Evolutionary conservation across 2,888 invertebrate species (phyloP), one percentile per base, ranked within the genome.

Genomic region (Tethea ocularis): DNA sequence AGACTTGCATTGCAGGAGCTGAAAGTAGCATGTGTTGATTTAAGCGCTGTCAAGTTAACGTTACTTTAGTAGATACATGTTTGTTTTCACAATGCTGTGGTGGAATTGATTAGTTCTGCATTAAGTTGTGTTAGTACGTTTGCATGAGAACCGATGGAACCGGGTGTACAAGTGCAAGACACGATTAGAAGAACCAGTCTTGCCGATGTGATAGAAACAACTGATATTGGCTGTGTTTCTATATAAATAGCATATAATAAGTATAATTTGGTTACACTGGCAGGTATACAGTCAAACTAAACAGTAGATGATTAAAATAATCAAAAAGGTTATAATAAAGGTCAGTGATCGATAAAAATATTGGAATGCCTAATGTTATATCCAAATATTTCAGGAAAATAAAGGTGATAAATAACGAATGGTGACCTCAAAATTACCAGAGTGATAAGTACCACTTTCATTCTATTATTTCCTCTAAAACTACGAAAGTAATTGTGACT

Each of bases 21-120:
- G 71, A 77, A 79, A 78, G 74, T 74, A 67, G 74, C 63, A 64
- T 66, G 71, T 67, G 71, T 67, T 74, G 63, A 63, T 63, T 66
- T 62, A 61, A 67, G 60, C 55, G 56, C 61, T 63, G 59, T 60
- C 52, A 53, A 33, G 53, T 20, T 53, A 53, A 53, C 29, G 53
- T 33, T 17, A 33, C 53, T 17, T 54, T 13, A 54, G 20, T 54
- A 54, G 33, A 17, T 33, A 33, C 20, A 22, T 33, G 33, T 54
- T 54, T 54, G 54, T 54, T 36, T 36, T 33, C 33, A 53, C 33
- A 38, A 22, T 51, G 51, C 22, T 52, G 24, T 4, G 15, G 23
- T n/a, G 51, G 20, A 36, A 55, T 59, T 62, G 62, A 62, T 62
- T 62, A 59, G 62, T 57, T 59, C 57, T 56, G 59, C 59, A 56